Percentiles rank a stretch among this genome's conserved stretches.
phyloP scores from a whole-genome alignment of 2,888 invertebrate species.

The Cephonodes hylas region DNA sequence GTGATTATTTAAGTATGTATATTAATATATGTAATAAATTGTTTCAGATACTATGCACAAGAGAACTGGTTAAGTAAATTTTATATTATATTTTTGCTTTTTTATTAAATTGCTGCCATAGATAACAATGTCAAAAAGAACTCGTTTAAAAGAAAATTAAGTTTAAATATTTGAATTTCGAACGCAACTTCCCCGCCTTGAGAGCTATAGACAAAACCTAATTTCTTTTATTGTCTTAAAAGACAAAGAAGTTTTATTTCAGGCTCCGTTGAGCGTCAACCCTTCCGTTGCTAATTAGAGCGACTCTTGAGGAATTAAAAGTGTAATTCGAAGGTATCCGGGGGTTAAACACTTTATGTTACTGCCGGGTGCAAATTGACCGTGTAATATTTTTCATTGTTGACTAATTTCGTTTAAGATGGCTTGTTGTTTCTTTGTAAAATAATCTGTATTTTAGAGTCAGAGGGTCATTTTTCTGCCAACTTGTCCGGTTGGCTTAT shows the following conservation, averaged over 20 bases:
- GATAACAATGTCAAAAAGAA: not conserved
- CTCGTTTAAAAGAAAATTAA: not conserved
- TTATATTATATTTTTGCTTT: conserved; percentile 1
- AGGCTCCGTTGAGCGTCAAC: conserved; percentile 62
- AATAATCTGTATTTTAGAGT: too few relatives aligned
- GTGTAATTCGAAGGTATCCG: conserved; percentile 48
- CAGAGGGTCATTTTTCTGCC: too few relatives aligned
- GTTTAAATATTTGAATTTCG: not conserved
- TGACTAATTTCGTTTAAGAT: not conserved
- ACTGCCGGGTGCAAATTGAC: conserved; percentile 51
- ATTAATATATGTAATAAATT: conserved; percentile 62
- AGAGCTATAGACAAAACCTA: conserved; percentile 16
- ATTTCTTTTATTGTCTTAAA: conserved; percentile 51
- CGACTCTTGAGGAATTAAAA: conserved; percentile 63
- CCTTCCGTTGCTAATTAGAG: conserved; percentile 69
- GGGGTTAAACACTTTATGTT: conserved; percentile 65
- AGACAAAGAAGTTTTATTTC: conserved; percentile 55
- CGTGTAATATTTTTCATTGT: conserved; percentile 55
- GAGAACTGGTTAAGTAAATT: conserved; percentile 72
- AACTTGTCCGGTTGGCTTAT: too few relatives aligned
- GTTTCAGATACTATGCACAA: conserved; percentile 80
- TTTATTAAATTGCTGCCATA: not conserved
- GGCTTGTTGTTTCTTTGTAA: conserved; percentile 4
- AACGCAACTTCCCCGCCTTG: not conserved
- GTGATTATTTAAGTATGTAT: conserved; percentile 26